Evolutionary conservation across 1,140 invertebrate genomes (phyloP), one percentile per base, ranked within the genome.

Genomic region (Pseudomyrmex flavicornis): DNA sequence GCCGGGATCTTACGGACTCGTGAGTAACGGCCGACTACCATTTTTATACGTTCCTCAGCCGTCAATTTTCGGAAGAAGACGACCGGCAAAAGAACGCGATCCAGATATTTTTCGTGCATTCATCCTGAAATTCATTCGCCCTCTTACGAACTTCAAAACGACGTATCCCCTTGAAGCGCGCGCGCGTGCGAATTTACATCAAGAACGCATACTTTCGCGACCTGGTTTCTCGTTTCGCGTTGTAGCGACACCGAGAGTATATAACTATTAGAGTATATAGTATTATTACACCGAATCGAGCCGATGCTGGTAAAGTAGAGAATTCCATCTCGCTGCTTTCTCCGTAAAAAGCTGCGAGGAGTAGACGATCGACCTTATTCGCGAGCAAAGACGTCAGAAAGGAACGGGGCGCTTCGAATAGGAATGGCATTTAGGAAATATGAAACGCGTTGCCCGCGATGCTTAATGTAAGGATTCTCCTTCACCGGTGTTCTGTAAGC

Each of bases 11-110:
- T 72, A 68, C 44, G 44, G 59, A 74, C 63, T 88, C 82, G 75
- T 85, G 84, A 85, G 88, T 88, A 88, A 88, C 87, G 83, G 72
- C 84, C 74, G 62, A 80, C 83, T 59, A 84, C 72, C 59, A 82
- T 76, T 88, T 87, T 88, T 88, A 77, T 59, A 44, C 26, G 61
- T 72, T 50, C 52, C 59, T 54, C 73, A 48, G 59, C 22, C 15
- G 22, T 83, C 73, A 70, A 77, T 84, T 52, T 84, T 72, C 20
- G 35, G 13, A 15, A 59, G 70, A 73, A 85, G 79, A 76, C 80
- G 63, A 79, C 50, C 70, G 82, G 9, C 52, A 22, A 35, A 0
- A 35, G 35, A 35, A 13, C 54, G 7, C 59, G 22, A 48, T 73
- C 46, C 54, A 65, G 69, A 69, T 82, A 65, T 56, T 72, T 65